Conservation (phyloP, 2,888 invertebrate species). For the Rhagophthalmus giganteus region DNA sequence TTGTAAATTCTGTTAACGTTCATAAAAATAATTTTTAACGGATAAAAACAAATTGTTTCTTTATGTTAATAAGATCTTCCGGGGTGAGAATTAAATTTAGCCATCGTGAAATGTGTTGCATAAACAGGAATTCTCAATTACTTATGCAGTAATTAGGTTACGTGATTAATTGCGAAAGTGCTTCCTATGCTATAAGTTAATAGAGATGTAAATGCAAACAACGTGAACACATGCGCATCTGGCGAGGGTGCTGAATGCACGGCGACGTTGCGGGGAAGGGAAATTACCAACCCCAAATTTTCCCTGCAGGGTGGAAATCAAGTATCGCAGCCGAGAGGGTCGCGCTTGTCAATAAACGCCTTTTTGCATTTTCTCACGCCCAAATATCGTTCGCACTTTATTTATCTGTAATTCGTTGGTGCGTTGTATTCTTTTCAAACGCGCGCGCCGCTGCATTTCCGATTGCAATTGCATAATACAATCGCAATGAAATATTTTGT, state of each 20-base stretch:
- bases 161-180: background rate
- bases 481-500: background rate
- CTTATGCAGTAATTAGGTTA: background rate
- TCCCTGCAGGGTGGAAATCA: conserved; percentile 43
- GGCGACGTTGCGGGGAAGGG: conserved; percentile 17
- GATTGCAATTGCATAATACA: conserved; percentile 3
- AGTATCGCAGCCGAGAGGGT: conserved; percentile 43
- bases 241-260: conserved; percentile 18
- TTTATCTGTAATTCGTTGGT: conserved; percentile 24
- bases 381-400: conserved; percentile 37
- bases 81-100: too few relatives aligned
- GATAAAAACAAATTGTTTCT: too few relatives aligned
- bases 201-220: conserved; percentile 11
- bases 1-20: too few relatives aligned
- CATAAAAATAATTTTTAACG: too few relatives aligned
- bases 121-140: background rate
- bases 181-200: conserved; percentile 1
- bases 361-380: conserved; percentile 49
- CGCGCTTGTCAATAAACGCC: conserved; percentile 53
- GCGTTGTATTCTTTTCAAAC: conserved; percentile 4
- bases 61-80: too few relatives aligned
- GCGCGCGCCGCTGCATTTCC: conserved; percentile 5
- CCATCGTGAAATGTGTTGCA: too few relatives aligned
- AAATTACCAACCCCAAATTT: conserved; percentile 19
- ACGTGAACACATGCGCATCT: conserved; percentile 32